Evolutionary conservation across 1,140 invertebrate species (phyloP), one percentile per base, ranked within the genome.

Genomic region (Psix sp.): DNA sequence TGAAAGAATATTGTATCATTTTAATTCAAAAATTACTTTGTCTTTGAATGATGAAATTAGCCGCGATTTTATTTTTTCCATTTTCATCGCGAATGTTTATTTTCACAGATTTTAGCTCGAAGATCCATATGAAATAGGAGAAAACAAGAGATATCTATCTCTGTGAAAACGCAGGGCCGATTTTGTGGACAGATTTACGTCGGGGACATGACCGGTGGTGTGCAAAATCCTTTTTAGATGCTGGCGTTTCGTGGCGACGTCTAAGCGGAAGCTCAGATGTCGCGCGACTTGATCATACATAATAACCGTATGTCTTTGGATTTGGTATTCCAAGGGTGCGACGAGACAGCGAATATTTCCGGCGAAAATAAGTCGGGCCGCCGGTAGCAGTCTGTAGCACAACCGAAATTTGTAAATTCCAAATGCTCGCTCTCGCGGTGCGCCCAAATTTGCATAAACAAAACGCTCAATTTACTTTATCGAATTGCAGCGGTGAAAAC

Each of bases 381-480:
- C 18, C 7, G 17, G 11, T 15, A 31, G 63, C 14, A 29, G 45
- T 16, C 11, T 17, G 45, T 17, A 29, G 46, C 11, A 15, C 38
- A 31, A 31, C 18, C 36, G 26, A 38, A 73, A 62, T 74, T 62
- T 74, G 40, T 57, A 63, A 67, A 74, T 73, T 73, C 56, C 39
- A 33, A 24, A 36, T 57, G 54, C 17, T 40, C 9, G 39, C 51
- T 56, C 63, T 36, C 52, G 39, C 43, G 48, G 66, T 18, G 52
- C 38, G 16, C n/a, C 20, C 16, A 42, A 57, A 73, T 73, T 73
- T 73, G 62, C 70, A 73, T 73, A 73, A 73, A 73, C 70, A 73
- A 66, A 73, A 73, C 62, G 62, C 48, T 62, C 54, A 60, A 73
- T 73, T 59, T 60, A 65, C 60, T 65, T 73, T 73, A 66, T 73